phyloP scores from a whole-genome alignment of 2,113 vertebrate genomes.

The Aptenodytes patagonicus region DNA sequence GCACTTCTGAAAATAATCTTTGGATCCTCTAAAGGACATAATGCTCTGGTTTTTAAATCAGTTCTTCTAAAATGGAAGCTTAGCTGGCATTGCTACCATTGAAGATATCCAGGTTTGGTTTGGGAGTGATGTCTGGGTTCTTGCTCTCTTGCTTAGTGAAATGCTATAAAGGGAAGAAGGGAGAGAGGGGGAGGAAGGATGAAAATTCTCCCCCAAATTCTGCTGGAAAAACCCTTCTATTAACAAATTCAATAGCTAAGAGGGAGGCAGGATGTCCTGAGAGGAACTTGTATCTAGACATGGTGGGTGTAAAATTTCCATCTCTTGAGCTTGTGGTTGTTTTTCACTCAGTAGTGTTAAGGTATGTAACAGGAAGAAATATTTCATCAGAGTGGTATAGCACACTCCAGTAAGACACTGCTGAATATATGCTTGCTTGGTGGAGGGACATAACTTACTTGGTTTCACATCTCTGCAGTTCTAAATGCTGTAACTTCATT shows the following conservation, averaged over 20 bases:
- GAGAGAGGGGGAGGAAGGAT: not conserved
- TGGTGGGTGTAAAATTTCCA: not conserved
- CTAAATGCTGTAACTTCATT: not conserved
- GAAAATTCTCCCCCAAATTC: not conserved
- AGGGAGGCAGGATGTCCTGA: not conserved
- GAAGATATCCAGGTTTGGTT: not conserved
- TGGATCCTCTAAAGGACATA: conserved; percentile 52
- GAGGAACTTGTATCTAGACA: not conserved
- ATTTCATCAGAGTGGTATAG: accelerated
- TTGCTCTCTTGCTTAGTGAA: not conserved
- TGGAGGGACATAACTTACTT: accelerated
- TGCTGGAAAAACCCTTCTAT: not conserved
- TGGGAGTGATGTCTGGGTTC: not conserved
- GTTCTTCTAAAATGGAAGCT: not conserved
- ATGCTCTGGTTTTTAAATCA: not conserved
- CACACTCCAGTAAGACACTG: accelerated
- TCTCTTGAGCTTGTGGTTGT: not conserved
- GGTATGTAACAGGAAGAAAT: not conserved
- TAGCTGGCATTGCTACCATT: not conserved
- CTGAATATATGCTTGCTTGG: accelerated
- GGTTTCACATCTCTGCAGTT: not conserved
- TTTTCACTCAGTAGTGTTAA: accelerated
- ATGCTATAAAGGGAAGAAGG: not conserved
- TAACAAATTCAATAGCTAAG: not conserved
- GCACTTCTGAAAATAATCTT: conserved; percentile 59